Percentiles rank a stretch among this genome's conserved stretches.
These are phyloP conservation scores for Boloria selene DNA, from an alignment of 2,888 invertebrate genomes.

Conservation along the genomic window DNA sequence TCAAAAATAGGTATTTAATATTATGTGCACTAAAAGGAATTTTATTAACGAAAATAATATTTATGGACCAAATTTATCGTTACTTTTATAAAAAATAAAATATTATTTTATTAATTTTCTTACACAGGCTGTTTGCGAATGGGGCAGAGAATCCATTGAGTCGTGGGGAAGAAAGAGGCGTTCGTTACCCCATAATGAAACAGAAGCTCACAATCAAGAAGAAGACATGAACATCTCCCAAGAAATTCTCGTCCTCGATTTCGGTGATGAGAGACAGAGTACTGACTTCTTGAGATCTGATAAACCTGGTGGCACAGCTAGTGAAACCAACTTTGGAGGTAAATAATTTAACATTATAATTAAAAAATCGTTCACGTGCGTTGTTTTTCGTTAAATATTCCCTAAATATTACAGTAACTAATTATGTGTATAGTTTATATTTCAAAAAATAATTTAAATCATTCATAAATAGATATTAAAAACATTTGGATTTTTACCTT, in stretches of 20 bases:
- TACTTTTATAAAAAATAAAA: too few species aligned
- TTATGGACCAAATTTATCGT: too few species aligned
- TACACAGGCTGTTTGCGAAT: slow-evolving; percentile 91
- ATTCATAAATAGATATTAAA: too few species aligned
- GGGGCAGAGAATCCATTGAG: slow-evolving; percentile 94
- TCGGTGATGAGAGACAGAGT: slow-evolving; percentile 93
- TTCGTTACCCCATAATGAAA: slow-evolving; percentile 83
- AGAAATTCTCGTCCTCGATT: slow-evolving; percentile 95
- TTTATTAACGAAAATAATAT: too few species aligned
- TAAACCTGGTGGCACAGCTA: slow-evolving; percentile 84
- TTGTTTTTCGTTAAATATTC: too few species aligned
- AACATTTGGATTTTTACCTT: too few species aligned
- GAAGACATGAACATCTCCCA: slow-evolving; percentile 97
- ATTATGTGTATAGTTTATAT: too few species aligned
- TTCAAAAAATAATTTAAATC: too few species aligned
- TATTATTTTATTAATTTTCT: neutral
- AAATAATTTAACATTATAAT: slow-evolving; percentile 35
- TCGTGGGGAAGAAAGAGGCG: slow-evolving; percentile 96
- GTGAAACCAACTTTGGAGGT: slow-evolving; percentile 88
- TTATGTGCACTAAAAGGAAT: too few species aligned
- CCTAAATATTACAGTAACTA: too few species aligned
- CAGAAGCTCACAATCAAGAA: slow-evolving; percentile 84
- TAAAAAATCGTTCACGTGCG: too few species aligned
- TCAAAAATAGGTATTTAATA: too few species aligned
- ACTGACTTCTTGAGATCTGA: slow-evolving; percentile 90